Conservation (phyloP, 2,797 vertebrate species). For the Hapalemur alaotrensis region DNA sequence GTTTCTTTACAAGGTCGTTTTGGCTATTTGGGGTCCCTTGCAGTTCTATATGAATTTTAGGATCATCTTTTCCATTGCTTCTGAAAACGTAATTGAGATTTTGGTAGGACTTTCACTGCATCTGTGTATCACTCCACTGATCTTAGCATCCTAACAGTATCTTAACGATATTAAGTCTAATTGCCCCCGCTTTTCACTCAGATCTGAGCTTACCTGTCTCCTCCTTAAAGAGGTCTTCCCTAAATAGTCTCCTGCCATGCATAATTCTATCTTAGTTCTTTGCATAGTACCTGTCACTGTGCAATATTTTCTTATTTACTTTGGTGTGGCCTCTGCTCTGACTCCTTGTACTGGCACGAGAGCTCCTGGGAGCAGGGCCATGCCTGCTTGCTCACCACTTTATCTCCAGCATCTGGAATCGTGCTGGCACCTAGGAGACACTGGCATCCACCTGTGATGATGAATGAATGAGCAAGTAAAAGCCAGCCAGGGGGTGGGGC, state of each 20-base stretch:
- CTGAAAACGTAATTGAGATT: background rate
- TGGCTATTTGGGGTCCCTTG: background rate
- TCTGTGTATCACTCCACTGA: background rate
- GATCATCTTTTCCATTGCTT: background rate
- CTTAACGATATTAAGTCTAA: too few species aligned
- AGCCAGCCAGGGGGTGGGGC: background rate
- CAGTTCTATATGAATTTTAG: background rate
- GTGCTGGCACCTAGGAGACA: too few species aligned
- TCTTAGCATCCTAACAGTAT: too few species aligned
- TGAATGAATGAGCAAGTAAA: background rate
- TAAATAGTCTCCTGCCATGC: background rate
- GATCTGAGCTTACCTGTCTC: too few species aligned
- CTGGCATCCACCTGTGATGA: too few species aligned
- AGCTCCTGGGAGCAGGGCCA: rapidly evolving
- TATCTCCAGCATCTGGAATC: background rate
- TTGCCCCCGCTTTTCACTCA: background rate
- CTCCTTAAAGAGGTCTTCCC: background rate
- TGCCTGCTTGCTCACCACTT: background rate
- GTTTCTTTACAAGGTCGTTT: background rate
- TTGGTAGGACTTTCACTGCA: background rate
- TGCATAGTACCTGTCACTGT: rapidly evolving
- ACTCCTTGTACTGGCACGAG: background rate
- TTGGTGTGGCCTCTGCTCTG: background rate
- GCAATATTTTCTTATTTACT: rapidly evolving
- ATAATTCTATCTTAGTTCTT: background rate